phyloP scores from a whole-genome alignment of 30 jellyfish, hydroid and myxozoan genomes.

The Hydractinia echinata region DNA sequence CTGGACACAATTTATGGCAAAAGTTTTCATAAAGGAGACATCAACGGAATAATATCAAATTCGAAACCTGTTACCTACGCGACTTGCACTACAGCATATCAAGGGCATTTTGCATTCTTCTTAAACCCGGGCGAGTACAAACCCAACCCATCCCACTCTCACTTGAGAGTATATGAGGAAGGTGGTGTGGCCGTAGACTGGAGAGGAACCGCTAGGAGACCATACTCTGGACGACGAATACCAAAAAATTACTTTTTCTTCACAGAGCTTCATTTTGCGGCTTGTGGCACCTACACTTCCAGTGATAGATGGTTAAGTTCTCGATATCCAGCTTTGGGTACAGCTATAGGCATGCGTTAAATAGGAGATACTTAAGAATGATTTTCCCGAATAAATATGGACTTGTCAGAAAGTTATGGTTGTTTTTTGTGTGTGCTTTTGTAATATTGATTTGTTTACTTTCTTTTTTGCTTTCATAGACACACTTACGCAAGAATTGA shows the following conservation, averaged over 20 bases:
- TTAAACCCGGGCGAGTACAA: constrained; percentile 2
- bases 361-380: background rate
- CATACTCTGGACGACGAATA: constrained; percentile 11
- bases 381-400: too few species aligned
- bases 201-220: constrained; percentile 38
- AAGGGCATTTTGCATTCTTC: constrained; percentile 29
- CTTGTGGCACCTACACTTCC: constrained; percentile 39
- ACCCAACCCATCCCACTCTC: background rate
- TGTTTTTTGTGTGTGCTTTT: too few species aligned
- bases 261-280: constrained; percentile 49
- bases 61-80: background rate
- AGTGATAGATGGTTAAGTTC: constrained; percentile 26
- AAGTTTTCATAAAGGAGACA: too few species aligned
- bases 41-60: background rate
- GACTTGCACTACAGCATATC: background rate
- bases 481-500: too few species aligned
- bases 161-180: background rate
- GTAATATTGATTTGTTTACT: too few species aligned
- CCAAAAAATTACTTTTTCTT: constrained; percentile 30
- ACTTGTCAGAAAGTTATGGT: too few species aligned
- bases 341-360: constrained; percentile 43
- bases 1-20: too few species aligned
- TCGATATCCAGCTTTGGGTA: constrained; percentile 21
- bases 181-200: constrained; percentile 16
- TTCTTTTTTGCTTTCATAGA: too few species aligned